Evolutionary conservation across 2,113 vertebrate genomes (phyloP).

Genomic region (Hassar affinis): DNA sequence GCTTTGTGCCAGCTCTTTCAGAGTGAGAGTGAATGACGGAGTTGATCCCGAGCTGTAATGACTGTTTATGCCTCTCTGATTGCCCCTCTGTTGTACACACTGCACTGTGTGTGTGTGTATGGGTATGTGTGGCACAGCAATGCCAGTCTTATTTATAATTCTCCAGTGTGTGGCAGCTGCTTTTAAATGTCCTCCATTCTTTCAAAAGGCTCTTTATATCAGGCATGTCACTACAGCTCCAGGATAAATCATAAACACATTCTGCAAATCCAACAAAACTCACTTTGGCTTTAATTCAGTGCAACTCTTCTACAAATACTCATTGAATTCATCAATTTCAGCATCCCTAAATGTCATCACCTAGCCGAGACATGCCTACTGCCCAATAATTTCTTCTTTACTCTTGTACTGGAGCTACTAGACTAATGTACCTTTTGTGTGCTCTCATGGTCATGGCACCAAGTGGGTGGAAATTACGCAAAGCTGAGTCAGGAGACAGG

Average conservation of each 20-base stretch:
- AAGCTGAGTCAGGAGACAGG: not conserved
- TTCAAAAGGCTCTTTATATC: slow-evolving; percentile 18
- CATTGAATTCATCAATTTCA: not conserved
- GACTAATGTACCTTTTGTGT: not conserved
- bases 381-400: not conserved
- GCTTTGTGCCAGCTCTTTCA: slow-evolving; percentile 23
- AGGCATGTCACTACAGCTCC: slow-evolving; percentile 22
- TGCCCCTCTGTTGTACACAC: slow-evolving; percentile 5
- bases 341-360: not conserved
- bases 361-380: not conserved
- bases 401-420: not conserved
- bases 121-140: slow-evolving; percentile 3
- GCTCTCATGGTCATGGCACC: not conserved
- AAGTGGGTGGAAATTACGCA: not conserved
- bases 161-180: slow-evolving; percentile 8
- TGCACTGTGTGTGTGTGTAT: not conserved
- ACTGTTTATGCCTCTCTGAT: slow-evolving; percentile 29
- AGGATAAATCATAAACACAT: not conserved
- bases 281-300: not conserved
- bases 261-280: not conserved
- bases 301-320: not conserved
- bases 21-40: not conserved
- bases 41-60: slow-evolving; percentile 16
- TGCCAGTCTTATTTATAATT: slow-evolving; percentile 25
- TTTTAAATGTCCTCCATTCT: slow-evolving; percentile 30